Evolutionary conservation across 2,113 vertebrate species (phyloP), one percentile per base, ranked within the genome.

Genomic region (Nothobranchius kuhntae): DNA sequence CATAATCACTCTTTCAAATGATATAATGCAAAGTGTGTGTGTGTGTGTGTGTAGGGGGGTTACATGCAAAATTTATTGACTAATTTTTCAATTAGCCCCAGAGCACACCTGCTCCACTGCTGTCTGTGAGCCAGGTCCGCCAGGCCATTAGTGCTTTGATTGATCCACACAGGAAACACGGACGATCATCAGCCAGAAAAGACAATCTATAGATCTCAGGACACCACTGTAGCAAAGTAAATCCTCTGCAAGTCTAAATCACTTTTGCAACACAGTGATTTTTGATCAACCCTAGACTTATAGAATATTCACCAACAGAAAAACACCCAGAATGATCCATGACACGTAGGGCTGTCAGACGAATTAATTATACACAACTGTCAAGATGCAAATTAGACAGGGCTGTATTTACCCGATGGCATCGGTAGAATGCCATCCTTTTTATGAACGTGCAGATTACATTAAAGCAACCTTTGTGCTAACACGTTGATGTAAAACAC

Each of bases 81-180:
- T 89, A 75, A 80, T 87, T 91, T 87, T 91, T 90, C 90, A 91
- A 93, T 92, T 92, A 93, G 91, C 76, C 77, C 85, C 63, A 53
- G 56, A 75, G 82, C 83, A 87, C 91, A 93, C 91, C 92, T 93
- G 92, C 90, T 89, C 85, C 89, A 84, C 72, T 61, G 81, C 88
- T 73, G 81, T 80, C 79, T 80, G 68, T 35, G 74, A 76, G 78
- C 71, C 69, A 68, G n/a, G 80, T 66, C 86, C 84, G 89, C 87
- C 81, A 80, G 67, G 80, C 84, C 84, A 89, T 89, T 90, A 87
- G 88, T 80, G 80, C 85, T 79, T 54, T 89, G 91, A 93, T 91
- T 90, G 92, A 93, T 94, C 86, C 85, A 67, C 76, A 89, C 87
- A 90, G 90, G 88, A 90, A 90, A 85, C 69, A 55, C 42, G 65